Evolutionary conservation across 37 sponge, comb jelly and placozoan species (phyloP).

Genomic region (Mnemiopsis leidyi): DNA sequence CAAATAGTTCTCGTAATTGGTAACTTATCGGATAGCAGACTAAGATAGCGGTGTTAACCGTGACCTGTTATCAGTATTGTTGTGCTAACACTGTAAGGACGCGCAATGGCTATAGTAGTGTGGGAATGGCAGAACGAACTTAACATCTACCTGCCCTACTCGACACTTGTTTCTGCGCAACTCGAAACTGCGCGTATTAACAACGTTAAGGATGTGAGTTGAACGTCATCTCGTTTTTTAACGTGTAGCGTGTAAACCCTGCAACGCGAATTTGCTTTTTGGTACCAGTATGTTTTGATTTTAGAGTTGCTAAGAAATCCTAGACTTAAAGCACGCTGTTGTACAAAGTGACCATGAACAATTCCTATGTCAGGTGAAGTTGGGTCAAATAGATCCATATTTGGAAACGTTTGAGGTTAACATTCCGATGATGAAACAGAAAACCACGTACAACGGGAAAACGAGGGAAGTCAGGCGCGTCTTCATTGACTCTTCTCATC

Average conservation of each 20-base stretch:
- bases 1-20: too few species aligned
- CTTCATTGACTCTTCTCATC: neutral
- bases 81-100: too few species aligned
- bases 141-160: constrained; percentile 55
- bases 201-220: neutral
- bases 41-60: too few species aligned
- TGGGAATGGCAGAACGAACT: constrained; percentile 41
- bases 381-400: constrained; percentile 27
- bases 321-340: too few species aligned
- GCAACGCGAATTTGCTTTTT: too few species aligned
- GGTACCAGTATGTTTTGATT: too few species aligned
- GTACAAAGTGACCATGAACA: too few species aligned
- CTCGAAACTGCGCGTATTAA: neutral
- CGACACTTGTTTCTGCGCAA: neutral
- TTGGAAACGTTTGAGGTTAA: neutral
- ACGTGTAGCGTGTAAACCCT: too few species aligned
- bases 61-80: too few species aligned
- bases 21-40: too few species aligned
- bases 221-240: neutral
- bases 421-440: constrained; percentile 14
- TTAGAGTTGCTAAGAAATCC: too few species aligned
- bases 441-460: neutral
- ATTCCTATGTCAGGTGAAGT: constrained; percentile 18
- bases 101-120: constrained; percentile 4
- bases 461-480: neutral